phyloP scores from a whole-genome alignment of 2,797 vertebrate genomes.

The Protosalanx chinensis region DNA sequence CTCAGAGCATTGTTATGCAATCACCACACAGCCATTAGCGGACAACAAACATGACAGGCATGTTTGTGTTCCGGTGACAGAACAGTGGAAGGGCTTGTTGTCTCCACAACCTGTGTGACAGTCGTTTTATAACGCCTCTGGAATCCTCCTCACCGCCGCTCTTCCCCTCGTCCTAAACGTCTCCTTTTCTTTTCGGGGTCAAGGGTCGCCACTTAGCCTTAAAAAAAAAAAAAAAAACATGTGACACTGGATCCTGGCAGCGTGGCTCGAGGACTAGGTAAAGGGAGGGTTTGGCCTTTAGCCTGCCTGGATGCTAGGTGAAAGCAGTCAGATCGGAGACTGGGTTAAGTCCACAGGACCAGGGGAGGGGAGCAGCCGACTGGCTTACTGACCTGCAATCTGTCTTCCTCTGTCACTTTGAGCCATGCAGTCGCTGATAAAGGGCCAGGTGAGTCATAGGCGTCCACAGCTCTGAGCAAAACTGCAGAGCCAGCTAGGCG shows the following conservation, averaged over 20 bases:
- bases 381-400: constrained; percentile 9
- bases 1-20: constrained; percentile 35
- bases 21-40: constrained; percentile 54
- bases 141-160: constrained; percentile 38
- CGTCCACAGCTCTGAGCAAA: neutral
- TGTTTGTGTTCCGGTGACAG: constrained; percentile 67
- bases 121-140: constrained; percentile 45
- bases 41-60: constrained; percentile 20
- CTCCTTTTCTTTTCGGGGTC: constrained; percentile 51
- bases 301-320: constrained; percentile 45
- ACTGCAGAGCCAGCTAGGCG: neutral
- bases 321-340: constrained; percentile 14
- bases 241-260: constrained; percentile 61
- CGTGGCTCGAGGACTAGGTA: constrained; percentile 57
- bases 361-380: neutral
- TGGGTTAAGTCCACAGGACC: constrained; percentile 9
- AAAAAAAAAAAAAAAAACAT: constrained; percentile 51
- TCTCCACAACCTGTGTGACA: constrained; percentile 69
- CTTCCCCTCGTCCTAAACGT: constrained; percentile 11
- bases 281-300: constrained; percentile 47
- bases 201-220: constrained; percentile 60
- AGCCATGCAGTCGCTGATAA: neutral
- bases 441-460: neutral
- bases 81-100: constrained; percentile 55
- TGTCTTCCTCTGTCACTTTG: neutral